Percentiles rank a stretch among this genome's conserved stretches.
phyloP scores from a whole-genome alignment of 53 echinoderm and acorn worm genomes.

The Holothuria leucospilota region DNA sequence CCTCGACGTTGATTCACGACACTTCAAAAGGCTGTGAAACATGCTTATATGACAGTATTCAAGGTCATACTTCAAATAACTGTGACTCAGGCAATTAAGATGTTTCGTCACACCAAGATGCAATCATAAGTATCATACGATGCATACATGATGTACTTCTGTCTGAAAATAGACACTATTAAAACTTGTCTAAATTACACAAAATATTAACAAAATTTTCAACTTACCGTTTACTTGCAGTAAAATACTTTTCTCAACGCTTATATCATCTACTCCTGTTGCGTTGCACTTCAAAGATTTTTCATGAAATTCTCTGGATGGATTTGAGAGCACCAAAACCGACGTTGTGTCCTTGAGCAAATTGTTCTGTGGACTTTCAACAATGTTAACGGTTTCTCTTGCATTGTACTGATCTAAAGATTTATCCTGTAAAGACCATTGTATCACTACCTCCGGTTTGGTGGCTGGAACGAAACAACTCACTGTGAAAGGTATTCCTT shows the following conservation, averaged over 20 bases:
- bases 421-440: conserved; percentile 4
- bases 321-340: background rate
- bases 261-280: conserved; percentile 28
- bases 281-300: conserved; percentile 23
- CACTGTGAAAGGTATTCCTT: conserved; percentile 20
- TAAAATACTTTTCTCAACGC: background rate
- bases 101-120: no score
- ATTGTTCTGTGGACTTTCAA: conserved; percentile 1
- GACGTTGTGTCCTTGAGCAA: conserved; percentile 31
- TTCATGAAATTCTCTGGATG: conserved; percentile 22
- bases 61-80: no score
- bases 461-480: conserved; percentile 21
- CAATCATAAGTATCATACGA: no score
- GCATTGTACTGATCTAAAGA: background rate
- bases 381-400: background rate
- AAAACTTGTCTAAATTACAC: no score
- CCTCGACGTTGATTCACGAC: no score
- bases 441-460: conserved; percentile 1
- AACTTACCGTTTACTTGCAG: conserved; percentile 29
- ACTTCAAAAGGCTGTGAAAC: no score
- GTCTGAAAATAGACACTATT: no score
- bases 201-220: no score
- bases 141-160: no score
- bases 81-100: no score
- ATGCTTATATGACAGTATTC: no score